Evolutionary conservation across 2,113 vertebrate species (phyloP).

Genomic region (Brachirus orientalis): DNA sequence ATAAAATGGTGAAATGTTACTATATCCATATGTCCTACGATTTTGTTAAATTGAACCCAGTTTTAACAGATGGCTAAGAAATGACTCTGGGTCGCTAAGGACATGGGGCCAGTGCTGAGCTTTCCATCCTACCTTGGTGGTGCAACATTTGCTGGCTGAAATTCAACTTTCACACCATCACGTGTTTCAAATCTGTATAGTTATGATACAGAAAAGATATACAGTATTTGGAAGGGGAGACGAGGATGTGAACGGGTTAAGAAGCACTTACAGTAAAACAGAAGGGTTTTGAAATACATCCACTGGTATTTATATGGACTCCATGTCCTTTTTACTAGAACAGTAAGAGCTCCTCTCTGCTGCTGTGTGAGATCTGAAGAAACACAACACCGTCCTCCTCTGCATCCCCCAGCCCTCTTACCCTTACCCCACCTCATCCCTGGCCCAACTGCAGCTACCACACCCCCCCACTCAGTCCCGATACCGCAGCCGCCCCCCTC

Average conservation of each 20-base stretch:
- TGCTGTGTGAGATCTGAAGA: conserved; percentile 53
- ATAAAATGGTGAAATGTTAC: background rate
- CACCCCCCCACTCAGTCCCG: conserved; percentile 21
- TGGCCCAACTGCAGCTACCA: conserved; percentile 49
- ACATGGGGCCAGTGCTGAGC: too few species aligned
- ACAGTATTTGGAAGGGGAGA: background rate
- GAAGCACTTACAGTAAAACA: background rate
- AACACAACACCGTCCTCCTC: conserved; percentile 62
- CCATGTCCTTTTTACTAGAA: conserved; percentile 5
- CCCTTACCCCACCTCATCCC: conserved; percentile 18
- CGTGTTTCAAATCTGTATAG: background rate
- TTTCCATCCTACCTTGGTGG: background rate
- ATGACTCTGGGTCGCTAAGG: background rate
- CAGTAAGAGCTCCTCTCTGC: conserved; percentile 27
- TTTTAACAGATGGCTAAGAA: background rate
- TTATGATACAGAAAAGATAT: background rate
- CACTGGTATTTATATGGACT: conserved; percentile 9
- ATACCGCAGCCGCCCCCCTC: conserved; percentile 21
- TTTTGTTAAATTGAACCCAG: too few species aligned
- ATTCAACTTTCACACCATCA: background rate
- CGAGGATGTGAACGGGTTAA: background rate
- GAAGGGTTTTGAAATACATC: conserved; percentile 5
- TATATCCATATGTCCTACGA: too few species aligned
- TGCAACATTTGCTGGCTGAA: background rate
- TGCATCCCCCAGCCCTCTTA: conserved; percentile 11